Evolutionary conservation across 2,888 invertebrate species (phyloP).

Genomic region (Gisinianus flammeolus): DNA sequence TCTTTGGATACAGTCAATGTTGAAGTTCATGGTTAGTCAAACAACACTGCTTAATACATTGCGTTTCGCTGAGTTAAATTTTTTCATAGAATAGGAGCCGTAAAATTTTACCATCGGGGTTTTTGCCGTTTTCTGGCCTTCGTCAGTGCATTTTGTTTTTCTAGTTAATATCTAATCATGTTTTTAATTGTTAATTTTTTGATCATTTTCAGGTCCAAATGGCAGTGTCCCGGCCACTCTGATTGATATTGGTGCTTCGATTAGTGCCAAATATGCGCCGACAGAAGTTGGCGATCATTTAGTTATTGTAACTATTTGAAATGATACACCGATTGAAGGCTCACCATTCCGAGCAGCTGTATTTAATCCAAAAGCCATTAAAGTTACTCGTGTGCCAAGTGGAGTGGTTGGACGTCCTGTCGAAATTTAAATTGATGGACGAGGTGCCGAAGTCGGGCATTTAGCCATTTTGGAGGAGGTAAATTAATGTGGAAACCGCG

Average conservation of each 20-base stretch:
- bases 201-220: constrained; percentile 51
- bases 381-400: constrained; percentile 82
- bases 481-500: no score
- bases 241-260: constrained; percentile 59
- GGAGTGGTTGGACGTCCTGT: constrained; percentile 89
- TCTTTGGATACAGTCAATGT: constrained; percentile 62
- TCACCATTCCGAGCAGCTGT: constrained; percentile 62
- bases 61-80: no score
- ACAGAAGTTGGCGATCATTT: constrained; percentile 66
- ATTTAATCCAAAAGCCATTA: constrained; percentile 53
- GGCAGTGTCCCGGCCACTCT: constrained; percentile 56
- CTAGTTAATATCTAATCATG: no score
- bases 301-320: constrained; percentile 66
- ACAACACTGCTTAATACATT: no score
- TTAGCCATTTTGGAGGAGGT: neutral
- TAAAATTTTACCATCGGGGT: no score
- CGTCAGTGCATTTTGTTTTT: no score
- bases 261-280: constrained; percentile 66
- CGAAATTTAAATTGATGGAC: constrained; percentile 94
- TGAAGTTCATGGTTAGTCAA: constrained; percentile 64
- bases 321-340: constrained; percentile 61
- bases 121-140: no score
- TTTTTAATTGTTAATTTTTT: constrained; percentile 12
- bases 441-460: constrained; percentile 79
- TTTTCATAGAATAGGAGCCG: no score